Evolutionary conservation across 2,888 invertebrate genomes (phyloP).

Genomic region (Leptothorax acervorum): DNA sequence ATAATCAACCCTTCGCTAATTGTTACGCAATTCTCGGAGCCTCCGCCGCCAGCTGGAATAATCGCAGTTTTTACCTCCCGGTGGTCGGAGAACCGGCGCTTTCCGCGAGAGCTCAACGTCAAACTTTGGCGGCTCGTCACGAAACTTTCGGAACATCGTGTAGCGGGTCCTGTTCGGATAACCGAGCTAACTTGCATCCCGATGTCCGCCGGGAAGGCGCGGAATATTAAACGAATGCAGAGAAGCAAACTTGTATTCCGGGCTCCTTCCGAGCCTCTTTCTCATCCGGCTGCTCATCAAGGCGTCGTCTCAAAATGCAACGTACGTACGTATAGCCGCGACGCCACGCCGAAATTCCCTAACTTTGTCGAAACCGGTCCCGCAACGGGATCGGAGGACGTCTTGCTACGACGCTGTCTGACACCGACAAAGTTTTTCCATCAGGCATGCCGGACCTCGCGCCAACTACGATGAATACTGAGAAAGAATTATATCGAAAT

Average conservation of each 20-base stretch:
- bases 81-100: slow-evolving; percentile 3
- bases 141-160: slow-evolving; percentile 58
- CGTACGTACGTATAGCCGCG: slow-evolving; percentile 19
- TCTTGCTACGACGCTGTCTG: slow-evolving; percentile 5
- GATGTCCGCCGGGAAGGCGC: slow-evolving; percentile 44
- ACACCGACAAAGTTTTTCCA: slow-evolving; percentile 68
- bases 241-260: slow-evolving; percentile 36
- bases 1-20: slow-evolving; percentile 25
- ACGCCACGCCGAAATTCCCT: slow-evolving; percentile 54
- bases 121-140: slow-evolving; percentile 55
- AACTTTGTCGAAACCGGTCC: slow-evolving; percentile 62
- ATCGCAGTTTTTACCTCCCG: slow-evolving; percentile 38
- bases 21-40: slow-evolving; percentile 41
- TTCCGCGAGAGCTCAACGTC: slow-evolving; percentile 35
- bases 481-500: slow-evolving; percentile 10
- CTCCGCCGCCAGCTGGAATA: slow-evolving; percentile 27
- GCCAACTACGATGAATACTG: slow-evolving; percentile 41
- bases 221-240: slow-evolving; percentile 65
- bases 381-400: slow-evolving; percentile 22
- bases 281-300: slow-evolving; percentile 58
- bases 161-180: slow-evolving; percentile 52
- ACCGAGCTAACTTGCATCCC: slow-evolving; percentile 52
- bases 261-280: slow-evolving; percentile 41
- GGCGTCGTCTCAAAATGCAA: slow-evolving; percentile 66
- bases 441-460: slow-evolving; percentile 54